Evolutionary conservation across 2,888 invertebrate genomes (phyloP).

Genomic region (Protula sp.): DNA sequence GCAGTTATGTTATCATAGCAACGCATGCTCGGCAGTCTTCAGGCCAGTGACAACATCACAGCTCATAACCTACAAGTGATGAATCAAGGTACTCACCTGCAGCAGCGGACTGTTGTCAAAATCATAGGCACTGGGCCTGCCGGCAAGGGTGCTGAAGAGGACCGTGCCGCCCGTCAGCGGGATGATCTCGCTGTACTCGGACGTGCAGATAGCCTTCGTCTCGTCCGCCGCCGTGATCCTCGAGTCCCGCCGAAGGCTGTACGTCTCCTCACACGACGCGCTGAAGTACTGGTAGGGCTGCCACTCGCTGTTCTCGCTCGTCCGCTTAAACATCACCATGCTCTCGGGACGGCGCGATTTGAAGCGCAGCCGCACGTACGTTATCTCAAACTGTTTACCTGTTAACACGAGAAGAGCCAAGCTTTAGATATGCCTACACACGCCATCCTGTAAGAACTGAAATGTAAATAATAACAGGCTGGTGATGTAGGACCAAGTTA

Average conservation of each 20-base stretch:
- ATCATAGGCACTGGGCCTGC: conserved; percentile 83
- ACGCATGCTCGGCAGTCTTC: too few relatives aligned
- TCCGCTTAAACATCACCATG: conserved; percentile 62
- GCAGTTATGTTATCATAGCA: too few relatives aligned
- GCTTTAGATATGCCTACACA: conserved; percentile 35
- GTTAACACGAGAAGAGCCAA: conserved; percentile 22
- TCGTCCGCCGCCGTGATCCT: conserved; percentile 70
- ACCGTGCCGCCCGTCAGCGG: conserved; percentile 77
- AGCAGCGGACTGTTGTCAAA: conserved; percentile 86
- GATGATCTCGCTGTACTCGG: conserved; percentile 95
- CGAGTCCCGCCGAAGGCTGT: conserved; percentile 63
- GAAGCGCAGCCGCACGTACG: conserved; percentile 89
- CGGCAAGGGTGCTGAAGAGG: conserved; percentile 89
- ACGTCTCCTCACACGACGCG: conserved; percentile 87
- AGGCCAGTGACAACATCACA: too few relatives aligned
- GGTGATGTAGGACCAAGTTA: too few relatives aligned
- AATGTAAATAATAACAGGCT: background rate
- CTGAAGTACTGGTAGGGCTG: conserved; percentile 61
- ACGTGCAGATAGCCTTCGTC: conserved; percentile 92
- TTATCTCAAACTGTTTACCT: conserved; percentile 96
- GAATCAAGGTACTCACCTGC: too few relatives aligned
- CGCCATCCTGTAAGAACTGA: background rate
- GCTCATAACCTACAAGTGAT: too few relatives aligned
- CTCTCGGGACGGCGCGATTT: conserved; percentile 95
- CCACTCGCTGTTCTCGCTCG: conserved; percentile 60